Base-by-base conservation (phyloP, 2,113 vertebrate genomes). In the Sinocyclocheilus anophthalmus region DNA sequence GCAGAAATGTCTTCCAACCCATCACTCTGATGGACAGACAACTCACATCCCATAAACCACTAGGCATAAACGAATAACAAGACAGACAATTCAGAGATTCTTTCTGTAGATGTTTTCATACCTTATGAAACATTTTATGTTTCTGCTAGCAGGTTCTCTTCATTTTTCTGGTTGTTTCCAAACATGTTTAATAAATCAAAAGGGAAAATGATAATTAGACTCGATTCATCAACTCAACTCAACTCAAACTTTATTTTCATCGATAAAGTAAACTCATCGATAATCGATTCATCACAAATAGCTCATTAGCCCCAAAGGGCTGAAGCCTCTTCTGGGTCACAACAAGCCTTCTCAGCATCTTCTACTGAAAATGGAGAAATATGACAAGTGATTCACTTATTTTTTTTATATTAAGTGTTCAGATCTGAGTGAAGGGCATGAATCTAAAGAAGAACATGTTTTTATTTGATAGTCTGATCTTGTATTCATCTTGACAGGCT, bases 1-100 rank as follows among this genome's bases (percentile, higher is more conserved):
- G 75, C 83, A 48, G 37, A 76, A 6, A 63, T 80, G 11, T 57
- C n/a, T 50, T 75, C 42, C 22, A 45, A 63, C 30, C 26, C 48
- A 57, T 55, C 65, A 73, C 48, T 55, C 65, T 16, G 6, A 83
- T 5, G 13, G 67, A 55, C 65, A 83, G 81, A 73, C 67, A 39
- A 57, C 33, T 75, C 33, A 0, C 67, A 76, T 61, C 50, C 39
- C 13, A 76, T 75, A 75, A 72, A 84, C 53, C 82, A 59, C 14
- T 39, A 81, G 59, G n/a, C 77, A 24, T n/a, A 14, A 33, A 57
- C 9, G 75, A 55, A 55, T 16, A 77, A 50, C 48, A 55, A 65
- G 13, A 42, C 3, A 24, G 13, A 24, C n/a, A 80, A 63, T 55
- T 75, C 42, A 75, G 42, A 3, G 12, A 75, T 48, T 75, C 42